These are phyloP conservation scores for Chiroxiphia lanceolata DNA, from an alignment of 2,797 vertebrate species.

Conservation along the genomic window DNA sequence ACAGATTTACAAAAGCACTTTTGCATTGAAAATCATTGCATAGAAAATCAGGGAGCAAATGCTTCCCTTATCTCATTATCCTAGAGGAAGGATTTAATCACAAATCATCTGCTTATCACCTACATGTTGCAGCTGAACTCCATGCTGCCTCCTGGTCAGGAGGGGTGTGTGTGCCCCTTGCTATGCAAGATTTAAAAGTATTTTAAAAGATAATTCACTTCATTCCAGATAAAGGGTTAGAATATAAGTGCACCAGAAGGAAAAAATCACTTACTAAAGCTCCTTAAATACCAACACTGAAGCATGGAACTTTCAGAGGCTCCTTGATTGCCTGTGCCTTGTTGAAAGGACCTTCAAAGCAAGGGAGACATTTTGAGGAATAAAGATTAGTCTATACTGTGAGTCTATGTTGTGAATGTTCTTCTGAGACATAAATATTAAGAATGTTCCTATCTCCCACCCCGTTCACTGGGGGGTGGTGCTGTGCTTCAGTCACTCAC, in stretches of 20 bases:
- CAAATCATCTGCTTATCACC: fast-evolving
- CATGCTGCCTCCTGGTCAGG: background rate
- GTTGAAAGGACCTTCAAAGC: background rate
- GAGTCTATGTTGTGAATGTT: background rate
- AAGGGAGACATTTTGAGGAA: background rate
- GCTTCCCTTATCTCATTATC: background rate
- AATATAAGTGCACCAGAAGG: background rate
- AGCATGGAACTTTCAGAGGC: background rate
- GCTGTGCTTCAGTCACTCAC: background rate
- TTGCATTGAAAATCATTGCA: background rate
- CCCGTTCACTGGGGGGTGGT: background rate
- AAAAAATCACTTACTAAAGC: background rate
- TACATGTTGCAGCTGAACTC: background rate
- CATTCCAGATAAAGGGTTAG: background rate
- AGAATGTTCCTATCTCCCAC: background rate
- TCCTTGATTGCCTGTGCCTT: background rate
- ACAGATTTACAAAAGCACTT: background rate
- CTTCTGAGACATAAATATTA: background rate
- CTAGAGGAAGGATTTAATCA: background rate
- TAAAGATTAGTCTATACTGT: background rate
- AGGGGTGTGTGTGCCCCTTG: background rate
- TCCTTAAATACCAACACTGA: background rate
- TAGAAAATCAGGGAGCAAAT: background rate
- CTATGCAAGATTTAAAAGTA: background rate
- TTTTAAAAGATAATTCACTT: background rate